These are phyloP conservation scores for Ceratotherium simum DNA, from an alignment of 2,113 vertebrate species.

Conservation along the genomic window DNA sequence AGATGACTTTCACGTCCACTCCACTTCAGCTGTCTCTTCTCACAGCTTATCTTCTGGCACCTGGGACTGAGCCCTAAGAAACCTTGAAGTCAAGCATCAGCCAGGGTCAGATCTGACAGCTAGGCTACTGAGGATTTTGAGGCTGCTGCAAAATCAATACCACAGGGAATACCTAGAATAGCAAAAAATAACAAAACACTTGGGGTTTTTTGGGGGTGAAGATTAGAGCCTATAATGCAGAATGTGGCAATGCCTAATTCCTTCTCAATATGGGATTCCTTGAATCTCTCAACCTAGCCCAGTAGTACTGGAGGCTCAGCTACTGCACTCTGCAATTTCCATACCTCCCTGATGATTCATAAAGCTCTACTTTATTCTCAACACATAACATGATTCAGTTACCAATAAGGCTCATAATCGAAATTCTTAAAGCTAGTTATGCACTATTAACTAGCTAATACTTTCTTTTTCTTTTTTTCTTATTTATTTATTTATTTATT, in stretches of 20 bases:
- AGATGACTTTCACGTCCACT: background rate
- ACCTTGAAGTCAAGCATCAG: background rate
- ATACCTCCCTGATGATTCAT: background rate
- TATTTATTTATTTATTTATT: no score
- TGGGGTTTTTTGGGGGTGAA: background rate
- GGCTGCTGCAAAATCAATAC: background rate
- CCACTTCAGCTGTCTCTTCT: background rate
- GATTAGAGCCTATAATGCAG: background rate
- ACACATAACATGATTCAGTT: background rate
- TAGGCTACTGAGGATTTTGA: background rate
- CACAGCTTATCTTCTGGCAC: background rate
- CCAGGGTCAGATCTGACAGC: background rate
- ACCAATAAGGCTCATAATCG: background rate
- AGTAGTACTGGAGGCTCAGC: background rate
- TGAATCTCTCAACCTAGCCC: background rate
- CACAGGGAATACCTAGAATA: background rate
- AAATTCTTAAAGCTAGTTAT: slow-evolving; percentile 22
- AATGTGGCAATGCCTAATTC: background rate
- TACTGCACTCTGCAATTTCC: background rate
- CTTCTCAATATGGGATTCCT: background rate
- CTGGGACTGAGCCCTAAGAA: background rate
- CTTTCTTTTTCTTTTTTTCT: background rate
- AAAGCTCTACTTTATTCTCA: background rate
- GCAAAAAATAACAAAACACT: background rate
- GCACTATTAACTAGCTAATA: slow-evolving; percentile 2